Evolutionary conservation across 2,113 vertebrate species (phyloP), one percentile per base, ranked within the genome.

Genomic region (Thamnaconus septentrionalis): DNA sequence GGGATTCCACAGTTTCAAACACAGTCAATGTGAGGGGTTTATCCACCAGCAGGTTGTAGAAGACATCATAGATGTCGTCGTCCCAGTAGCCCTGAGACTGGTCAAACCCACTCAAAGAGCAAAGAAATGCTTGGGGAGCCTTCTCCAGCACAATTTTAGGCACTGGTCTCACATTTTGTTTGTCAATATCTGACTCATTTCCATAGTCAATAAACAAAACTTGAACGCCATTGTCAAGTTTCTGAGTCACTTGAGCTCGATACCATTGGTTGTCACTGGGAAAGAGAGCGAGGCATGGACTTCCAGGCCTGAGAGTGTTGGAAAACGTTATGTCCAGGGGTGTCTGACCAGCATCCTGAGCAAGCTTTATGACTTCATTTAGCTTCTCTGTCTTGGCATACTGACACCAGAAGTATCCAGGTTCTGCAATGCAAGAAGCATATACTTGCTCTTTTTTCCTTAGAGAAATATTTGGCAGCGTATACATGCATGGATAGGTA

Each of bases 391-490:
- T 79, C 72, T 92, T 82, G 3, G 85, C 69, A 61, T 81, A 76
- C 48, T 90, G 89, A 83, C 94, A 94, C 96, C 95, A 96, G 56
- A 96, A 96, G 72, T 90, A 92, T 47, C 89, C 83, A 4, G 95
- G 95, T 40, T 86, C 85, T 0, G 80, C 87, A 53, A 93, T 85
- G 6, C 89, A 83, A 0, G 89, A 90, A 8, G 92, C 70, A 3
- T 93, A 93, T 1, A 87, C 85, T 51, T 90, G 87, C 56, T 91
- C 8, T 0, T 49, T 67, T 49, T 88, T 82, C 7, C 90, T 85
- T 41, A 68, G 73, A 42, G 89, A 90, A 59, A 90, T 55, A 41
- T 89, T 85, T 90, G 73, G 81, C 48, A 62, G 92, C 80, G n/a
- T 87, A 79, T 51, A 88, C 40, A 8, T 9, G 53, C 4, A 60